phyloP scores from a whole-genome alignment of 2,113 vertebrate species.

The Mystacornis crossleyi region DNA sequence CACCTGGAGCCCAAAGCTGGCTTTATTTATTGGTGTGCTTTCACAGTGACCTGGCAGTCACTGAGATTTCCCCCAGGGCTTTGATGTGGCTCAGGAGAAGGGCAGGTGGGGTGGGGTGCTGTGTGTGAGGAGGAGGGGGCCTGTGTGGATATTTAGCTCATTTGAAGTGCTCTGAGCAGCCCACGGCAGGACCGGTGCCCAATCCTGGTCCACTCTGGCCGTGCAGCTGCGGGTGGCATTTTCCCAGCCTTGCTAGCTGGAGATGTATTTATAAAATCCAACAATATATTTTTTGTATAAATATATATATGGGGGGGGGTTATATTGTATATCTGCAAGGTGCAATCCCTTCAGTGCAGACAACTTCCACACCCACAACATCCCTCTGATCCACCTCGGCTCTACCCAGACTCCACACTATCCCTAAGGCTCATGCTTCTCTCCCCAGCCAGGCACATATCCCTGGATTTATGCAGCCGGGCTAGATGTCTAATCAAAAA shows the following conservation, averaged over 20 bases:
- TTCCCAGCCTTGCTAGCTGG: background rate
- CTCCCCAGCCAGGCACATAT: background rate
- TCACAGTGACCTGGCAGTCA: background rate
- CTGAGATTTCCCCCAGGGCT: background rate
- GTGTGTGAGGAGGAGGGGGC: background rate
- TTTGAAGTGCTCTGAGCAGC: background rate
- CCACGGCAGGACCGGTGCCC: fast-evolving
- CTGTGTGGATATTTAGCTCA: background rate
- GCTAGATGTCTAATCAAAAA: background rate
- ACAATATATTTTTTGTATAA: no score
- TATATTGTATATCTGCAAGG: fast-evolving
- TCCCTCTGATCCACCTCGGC: background rate
- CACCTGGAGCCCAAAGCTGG: background rate
- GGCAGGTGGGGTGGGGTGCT: background rate
- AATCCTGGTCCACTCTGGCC: background rate
- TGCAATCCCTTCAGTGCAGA: background rate
- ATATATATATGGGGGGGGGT: background rate
- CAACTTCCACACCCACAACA: fast-evolving
- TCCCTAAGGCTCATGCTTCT: background rate
- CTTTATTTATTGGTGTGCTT: background rate
- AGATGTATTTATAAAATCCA: background rate
- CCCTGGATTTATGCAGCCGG: background rate
- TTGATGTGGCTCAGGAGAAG: background rate
- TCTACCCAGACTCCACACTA: fast-evolving
- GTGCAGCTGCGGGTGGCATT: background rate